phyloP scores from a whole-genome alignment of 2,797 vertebrate species.

The Tiaroga cobitis region DNA sequence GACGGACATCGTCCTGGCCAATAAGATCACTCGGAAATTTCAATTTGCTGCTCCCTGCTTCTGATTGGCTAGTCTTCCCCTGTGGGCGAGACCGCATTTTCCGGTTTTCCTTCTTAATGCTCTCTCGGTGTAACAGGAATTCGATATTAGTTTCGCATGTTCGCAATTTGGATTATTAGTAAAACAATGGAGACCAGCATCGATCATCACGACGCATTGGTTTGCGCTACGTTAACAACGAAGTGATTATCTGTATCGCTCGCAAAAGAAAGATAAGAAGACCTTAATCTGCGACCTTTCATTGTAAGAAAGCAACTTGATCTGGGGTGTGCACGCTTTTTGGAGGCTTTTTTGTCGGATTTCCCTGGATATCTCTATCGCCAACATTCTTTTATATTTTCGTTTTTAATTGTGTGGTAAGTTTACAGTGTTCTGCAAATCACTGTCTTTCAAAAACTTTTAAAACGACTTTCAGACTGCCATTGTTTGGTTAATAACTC shows the following conservation, averaged over 20 bases:
- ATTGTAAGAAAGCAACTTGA: constrained; percentile 34
- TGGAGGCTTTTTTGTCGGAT: constrained; percentile 34
- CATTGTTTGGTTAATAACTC: background rate
- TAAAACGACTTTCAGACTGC: background rate
- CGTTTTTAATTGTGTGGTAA: background rate
- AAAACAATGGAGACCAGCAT: constrained; percentile 50
- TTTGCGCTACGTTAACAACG: background rate
- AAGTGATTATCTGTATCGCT: background rate
- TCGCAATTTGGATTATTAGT: constrained; percentile 41
- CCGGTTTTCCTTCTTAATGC: constrained; percentile 77
- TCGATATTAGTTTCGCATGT: background rate
- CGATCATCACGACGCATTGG: background rate
- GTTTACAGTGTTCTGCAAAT: constrained; percentile 12
- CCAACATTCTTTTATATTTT: background rate
- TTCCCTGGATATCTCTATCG: background rate
- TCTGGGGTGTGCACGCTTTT: constrained; percentile 14
- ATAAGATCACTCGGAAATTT: constrained; percentile 64
- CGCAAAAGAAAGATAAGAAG: constrained; percentile 1
- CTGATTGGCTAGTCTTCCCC: constrained; percentile 69
- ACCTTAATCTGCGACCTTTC: background rate
- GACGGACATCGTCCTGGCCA: constrained; percentile 66
- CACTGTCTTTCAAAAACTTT: background rate
- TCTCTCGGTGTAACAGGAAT: constrained; percentile 16
- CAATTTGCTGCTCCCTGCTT: constrained; percentile 58
- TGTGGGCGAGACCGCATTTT: constrained; percentile 70